Conservation (phyloP, 2,113 vertebrate species). For the Halcyon senegalensis region DNA sequence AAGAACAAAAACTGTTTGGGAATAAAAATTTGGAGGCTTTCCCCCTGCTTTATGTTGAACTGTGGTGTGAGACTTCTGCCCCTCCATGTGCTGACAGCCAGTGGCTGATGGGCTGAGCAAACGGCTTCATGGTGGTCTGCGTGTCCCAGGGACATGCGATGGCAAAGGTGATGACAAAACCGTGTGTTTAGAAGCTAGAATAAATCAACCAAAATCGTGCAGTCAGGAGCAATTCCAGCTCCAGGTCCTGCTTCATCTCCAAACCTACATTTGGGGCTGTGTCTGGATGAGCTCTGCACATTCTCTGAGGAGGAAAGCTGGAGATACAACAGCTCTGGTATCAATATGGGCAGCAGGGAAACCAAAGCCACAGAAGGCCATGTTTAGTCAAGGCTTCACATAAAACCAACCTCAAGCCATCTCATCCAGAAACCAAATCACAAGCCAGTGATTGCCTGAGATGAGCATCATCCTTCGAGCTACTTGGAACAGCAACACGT, state of each 20-base stretch:
- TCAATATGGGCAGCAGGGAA: background rate
- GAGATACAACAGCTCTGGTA: background rate
- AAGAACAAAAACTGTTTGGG: background rate
- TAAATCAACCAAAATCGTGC: accelerated
- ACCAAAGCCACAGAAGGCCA: background rate
- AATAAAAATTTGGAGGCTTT: background rate
- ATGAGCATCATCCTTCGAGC: background rate
- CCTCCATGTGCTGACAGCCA: background rate
- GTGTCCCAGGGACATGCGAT: accelerated
- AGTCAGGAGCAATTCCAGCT: background rate
- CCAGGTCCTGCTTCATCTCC: background rate
- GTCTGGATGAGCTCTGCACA: background rate
- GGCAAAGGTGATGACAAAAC: background rate
- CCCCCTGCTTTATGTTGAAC: background rate
- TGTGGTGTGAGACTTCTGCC: background rate
- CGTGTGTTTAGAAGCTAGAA: background rate
- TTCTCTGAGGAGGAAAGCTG: background rate
- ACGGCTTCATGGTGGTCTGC: accelerated
- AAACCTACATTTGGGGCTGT: background rate
- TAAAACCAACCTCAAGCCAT: background rate
- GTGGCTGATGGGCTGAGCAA: background rate
- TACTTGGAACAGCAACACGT: accelerated
- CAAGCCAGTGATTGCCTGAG: background rate
- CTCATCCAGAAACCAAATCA: background rate
- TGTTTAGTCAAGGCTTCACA: background rate